A percentile compares a stretch with the other conserved stretches of the same genome.
These are phyloP conservation scores for Drosophila gunungcola DNA, from an alignment of 1,140 invertebrate genomes.

Conservation along the genomic window DNA sequence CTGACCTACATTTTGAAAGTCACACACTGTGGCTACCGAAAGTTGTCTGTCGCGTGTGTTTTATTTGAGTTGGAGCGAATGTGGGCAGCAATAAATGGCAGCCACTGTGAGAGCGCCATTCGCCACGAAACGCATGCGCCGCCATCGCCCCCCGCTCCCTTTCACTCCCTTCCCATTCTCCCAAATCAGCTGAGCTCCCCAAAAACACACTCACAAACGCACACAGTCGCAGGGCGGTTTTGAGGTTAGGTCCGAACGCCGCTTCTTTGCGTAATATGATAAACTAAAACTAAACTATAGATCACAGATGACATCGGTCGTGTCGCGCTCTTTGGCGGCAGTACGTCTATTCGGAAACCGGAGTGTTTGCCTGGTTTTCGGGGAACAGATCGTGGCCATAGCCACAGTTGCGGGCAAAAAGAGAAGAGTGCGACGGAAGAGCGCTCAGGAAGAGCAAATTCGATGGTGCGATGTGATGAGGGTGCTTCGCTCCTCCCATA, in stretches of 20 bases:
- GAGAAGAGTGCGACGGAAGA: conserved; percentile 7
- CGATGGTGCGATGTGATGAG: conserved; percentile 21
- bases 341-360: conserved; percentile 38
- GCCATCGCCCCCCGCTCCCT: neutral
- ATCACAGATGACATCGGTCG: conserved; percentile 53
- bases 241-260: conserved; percentile 57
- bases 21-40: conserved; percentile 36
- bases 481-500: neutral
- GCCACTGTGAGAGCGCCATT: conserved; percentile 38
- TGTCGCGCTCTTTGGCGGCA: conserved; percentile 36
- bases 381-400: conserved; percentile 11
- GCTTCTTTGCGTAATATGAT: conserved; percentile 69
- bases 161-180: conserved; percentile 1
- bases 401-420: conserved; percentile 1
- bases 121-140: conserved; percentile 46
- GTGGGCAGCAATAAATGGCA: conserved; percentile 12
- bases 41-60: conserved; percentile 5
- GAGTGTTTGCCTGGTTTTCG: conserved; percentile 24
- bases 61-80: neutral
- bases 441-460: conserved; percentile 10
- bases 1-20: conserved; percentile 79
- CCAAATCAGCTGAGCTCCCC: conserved; percentile 42
- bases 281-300: conserved; percentile 4
- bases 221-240: conserved; percentile 9
- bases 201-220: neutral